Conservation (phyloP, 35 echinoderm and acorn worm species). For the Stichopus chloronotus region DNA sequence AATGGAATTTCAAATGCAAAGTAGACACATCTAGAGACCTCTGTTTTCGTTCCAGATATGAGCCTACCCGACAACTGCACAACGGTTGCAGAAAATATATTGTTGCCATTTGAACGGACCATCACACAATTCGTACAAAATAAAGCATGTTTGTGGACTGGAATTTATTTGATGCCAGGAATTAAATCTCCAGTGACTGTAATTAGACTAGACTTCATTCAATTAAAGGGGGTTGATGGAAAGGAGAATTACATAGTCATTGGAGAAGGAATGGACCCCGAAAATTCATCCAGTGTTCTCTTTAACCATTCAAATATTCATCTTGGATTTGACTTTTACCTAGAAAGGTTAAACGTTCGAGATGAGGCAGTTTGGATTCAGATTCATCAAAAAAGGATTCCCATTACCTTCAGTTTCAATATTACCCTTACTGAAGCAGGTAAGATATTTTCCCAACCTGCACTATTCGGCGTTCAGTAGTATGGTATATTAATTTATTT, state of each 20-base stretch:
- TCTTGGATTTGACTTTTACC: neutral
- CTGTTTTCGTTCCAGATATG: neutral
- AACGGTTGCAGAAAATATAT: neutral
- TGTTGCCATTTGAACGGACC: neutral
- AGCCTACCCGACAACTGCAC: neutral
- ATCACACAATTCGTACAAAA: neutral
- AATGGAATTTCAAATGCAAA: too few species aligned
- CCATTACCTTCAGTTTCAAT: neutral
- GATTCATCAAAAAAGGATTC: neutral
- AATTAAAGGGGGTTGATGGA: neutral
- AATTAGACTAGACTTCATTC: neutral
- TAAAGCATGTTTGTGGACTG: neutral
- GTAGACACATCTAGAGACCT: too few species aligned
- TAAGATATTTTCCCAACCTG: too few species aligned
- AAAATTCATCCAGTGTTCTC: neutral
- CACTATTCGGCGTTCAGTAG: too few species aligned
- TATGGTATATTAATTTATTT: too few species aligned
- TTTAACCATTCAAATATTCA: conserved; percentile 38
- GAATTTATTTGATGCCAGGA: neutral
- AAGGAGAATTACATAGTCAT: neutral
- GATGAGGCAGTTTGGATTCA: conserved; percentile 1
- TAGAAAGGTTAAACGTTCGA: conserved; percentile 13
- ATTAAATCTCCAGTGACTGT: neutral
- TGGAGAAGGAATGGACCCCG: conserved; percentile 4
- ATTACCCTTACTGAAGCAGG: neutral